A percentile compares a stretch with the other conserved stretches of the same genome.
These are phyloP conservation scores for Pteronura brasiliensis DNA, from an alignment of 2,113 vertebrate genomes.

Conservation along the genomic window DNA sequence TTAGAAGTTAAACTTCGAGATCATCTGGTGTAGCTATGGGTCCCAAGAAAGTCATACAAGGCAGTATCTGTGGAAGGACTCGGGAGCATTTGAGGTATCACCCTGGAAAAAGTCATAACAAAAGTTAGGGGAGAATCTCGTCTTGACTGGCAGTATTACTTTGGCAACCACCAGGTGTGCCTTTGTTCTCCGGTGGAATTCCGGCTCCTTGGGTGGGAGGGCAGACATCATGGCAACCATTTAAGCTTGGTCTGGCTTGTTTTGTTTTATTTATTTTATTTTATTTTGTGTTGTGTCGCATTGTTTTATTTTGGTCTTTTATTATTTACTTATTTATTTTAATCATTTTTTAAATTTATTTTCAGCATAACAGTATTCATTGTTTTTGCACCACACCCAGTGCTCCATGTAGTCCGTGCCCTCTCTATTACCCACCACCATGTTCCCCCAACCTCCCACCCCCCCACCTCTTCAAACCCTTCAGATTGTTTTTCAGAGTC, in stretches of 20 bases:
- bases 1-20: not conserved
- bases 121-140: fast-evolving
- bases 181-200: not conserved
- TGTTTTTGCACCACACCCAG: too few species aligned
- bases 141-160: not conserved
- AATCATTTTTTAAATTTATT: too few species aligned
- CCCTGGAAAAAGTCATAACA: fast-evolving
- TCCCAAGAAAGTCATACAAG: fast-evolving
- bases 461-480: too few species aligned
- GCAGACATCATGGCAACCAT: not conserved
- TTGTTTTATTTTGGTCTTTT: not conserved
- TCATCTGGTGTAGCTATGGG: fast-evolving
- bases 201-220: too few species aligned
- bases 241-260: not conserved
- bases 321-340: too few species aligned
- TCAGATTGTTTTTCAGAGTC: too few species aligned
- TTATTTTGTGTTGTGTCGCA: not conserved
- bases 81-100: fast-evolving
- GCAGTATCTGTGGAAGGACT: too few species aligned
- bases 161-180: not conserved
- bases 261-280: not conserved
- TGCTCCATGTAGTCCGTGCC: too few species aligned
- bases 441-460: too few species aligned
- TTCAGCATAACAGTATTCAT: too few species aligned
- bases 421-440: too few species aligned